Conservation (phyloP, 2,888 invertebrate species). For the Andrena camellia region DNA sequence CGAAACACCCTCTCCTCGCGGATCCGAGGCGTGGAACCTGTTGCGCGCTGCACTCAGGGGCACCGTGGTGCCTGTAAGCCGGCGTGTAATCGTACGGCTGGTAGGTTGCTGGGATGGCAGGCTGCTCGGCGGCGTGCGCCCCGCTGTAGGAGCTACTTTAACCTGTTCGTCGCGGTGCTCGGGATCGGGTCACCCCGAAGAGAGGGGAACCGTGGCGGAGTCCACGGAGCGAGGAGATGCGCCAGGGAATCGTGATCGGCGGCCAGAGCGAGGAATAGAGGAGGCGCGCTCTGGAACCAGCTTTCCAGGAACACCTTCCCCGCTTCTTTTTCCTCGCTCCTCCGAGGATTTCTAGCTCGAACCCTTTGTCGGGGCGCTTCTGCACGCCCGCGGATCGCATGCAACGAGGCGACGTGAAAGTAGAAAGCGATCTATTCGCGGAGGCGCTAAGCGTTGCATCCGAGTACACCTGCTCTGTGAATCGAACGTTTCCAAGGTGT, state of each 20-base stretch:
- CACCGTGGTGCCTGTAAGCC: slow-evolving; percentile 34
- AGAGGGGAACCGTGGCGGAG: slow-evolving; percentile 44
- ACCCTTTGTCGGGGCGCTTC: background rate
- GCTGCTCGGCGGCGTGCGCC: slow-evolving; percentile 15
- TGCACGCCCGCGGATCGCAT: slow-evolving; percentile 1
- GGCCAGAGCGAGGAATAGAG: slow-evolving; percentile 40
- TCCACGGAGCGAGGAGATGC: slow-evolving; percentile 15
- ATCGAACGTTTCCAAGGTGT: background rate
- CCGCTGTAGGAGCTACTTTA: slow-evolving; percentile 53
- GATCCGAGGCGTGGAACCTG: slow-evolving; percentile 38
- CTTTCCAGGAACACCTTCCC: slow-evolving; percentile 57
- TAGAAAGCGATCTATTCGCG: slow-evolving; percentile 60
- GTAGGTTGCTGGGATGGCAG: slow-evolving; percentile 40
- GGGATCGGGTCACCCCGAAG: slow-evolving; percentile 61
- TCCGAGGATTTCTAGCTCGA: background rate
- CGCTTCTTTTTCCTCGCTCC: background rate
- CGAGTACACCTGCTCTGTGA: slow-evolving; percentile 58
- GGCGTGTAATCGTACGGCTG: slow-evolving; percentile 60
- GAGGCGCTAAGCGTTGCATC: background rate
- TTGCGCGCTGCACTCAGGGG: slow-evolving; percentile 33
- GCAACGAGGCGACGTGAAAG: slow-evolving; percentile 61
- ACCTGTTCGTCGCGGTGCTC: slow-evolving; percentile 58
- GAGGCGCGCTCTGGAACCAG: slow-evolving; percentile 2
- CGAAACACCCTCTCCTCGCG: slow-evolving; percentile 21
- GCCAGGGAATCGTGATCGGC: slow-evolving; percentile 40